phyloP scores from a whole-genome alignment of 2,113 vertebrate species.

The Pithys albifrons region DNA sequence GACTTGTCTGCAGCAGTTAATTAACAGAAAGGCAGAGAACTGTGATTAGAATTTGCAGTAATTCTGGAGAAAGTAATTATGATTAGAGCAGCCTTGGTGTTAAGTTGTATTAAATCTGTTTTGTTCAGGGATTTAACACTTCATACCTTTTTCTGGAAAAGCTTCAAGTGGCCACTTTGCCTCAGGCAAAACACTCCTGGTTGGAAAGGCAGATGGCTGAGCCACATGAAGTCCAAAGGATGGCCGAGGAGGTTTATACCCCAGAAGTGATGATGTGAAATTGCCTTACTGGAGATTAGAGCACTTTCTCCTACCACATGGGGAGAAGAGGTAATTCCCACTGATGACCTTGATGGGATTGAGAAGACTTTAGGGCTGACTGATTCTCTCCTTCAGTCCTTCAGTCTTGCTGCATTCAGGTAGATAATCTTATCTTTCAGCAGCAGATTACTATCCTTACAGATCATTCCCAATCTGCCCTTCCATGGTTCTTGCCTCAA shows the following conservation, averaged over 20 bases:
- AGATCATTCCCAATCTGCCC: background rate
- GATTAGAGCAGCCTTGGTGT: slow-evolving; percentile 37
- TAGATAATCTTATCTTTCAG: slow-evolving; percentile 37
- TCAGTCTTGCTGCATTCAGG: background rate
- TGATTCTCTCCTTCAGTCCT: slow-evolving; percentile 1
- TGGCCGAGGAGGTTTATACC: background rate
- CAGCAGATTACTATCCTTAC: background rate
- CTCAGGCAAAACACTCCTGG: background rate
- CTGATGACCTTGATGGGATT: background rate
- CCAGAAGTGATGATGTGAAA: background rate
- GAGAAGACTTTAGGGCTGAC: background rate
- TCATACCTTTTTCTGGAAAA: slow-evolving; percentile 1
- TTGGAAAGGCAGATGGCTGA: background rate
- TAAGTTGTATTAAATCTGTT: slow-evolving; percentile 25
- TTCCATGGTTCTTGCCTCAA: background rate
- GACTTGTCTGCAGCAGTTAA: background rate
- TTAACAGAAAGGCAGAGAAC: slow-evolving; percentile 6
- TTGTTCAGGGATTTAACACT: slow-evolving; percentile 23
- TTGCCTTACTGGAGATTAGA: background rate
- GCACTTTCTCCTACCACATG: background rate
- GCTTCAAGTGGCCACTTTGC: background rate
- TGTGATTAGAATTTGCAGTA: slow-evolving; percentile 17
- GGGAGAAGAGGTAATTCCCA: background rate
- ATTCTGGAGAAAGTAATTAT: slow-evolving; percentile 41
- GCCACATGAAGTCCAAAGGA: background rate